phyloP scores from a whole-genome alignment of 2,888 invertebrate genomes.

The Vesta saturnalis region DNA sequence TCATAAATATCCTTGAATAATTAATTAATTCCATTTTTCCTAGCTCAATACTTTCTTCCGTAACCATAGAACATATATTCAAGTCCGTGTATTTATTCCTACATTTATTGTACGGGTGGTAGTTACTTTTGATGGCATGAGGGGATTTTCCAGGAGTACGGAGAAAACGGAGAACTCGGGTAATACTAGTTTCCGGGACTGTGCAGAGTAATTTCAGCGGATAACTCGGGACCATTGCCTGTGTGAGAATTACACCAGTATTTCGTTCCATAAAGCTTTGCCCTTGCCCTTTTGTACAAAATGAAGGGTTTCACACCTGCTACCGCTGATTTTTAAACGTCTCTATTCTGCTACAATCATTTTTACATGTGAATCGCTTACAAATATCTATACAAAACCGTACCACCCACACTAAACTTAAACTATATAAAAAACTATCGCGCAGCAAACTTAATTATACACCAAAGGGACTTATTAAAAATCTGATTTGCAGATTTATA shows the following conservation, averaged over 20 bases:
- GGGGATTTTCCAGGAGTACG: slow-evolving; percentile 45
- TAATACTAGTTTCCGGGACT: slow-evolving; percentile 57
- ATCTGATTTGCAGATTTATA: slow-evolving; percentile 7
- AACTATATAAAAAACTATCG: background rate
- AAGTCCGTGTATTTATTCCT: slow-evolving; percentile 53
- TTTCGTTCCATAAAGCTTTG: slow-evolving; percentile 47
- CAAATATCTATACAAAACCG: background rate
- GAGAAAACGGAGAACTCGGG: slow-evolving; percentile 52
- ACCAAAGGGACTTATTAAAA: background rate
- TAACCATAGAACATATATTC: slow-evolving; percentile 45
- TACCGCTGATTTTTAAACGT: slow-evolving; percentile 24
- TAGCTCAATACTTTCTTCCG: slow-evolving; percentile 49
- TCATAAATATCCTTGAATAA: slow-evolving; percentile 49
- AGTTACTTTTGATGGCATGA: slow-evolving; percentile 55
- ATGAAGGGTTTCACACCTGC: slow-evolving; percentile 26
- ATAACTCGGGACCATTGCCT: slow-evolving; percentile 57
- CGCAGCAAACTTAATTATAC: no score
- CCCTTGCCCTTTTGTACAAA: slow-evolving; percentile 35
- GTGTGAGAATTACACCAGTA: slow-evolving; percentile 56
- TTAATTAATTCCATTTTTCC: slow-evolving; percentile 52
- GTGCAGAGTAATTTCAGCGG: slow-evolving; percentile 57
- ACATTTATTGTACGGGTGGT: slow-evolving; percentile 55
- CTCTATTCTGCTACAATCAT: no score
- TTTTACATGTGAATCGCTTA: no score
- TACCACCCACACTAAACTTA: background rate